Conservation (phyloP, 2,888 invertebrate species). For the Hemicrepidius hirtus region DNA sequence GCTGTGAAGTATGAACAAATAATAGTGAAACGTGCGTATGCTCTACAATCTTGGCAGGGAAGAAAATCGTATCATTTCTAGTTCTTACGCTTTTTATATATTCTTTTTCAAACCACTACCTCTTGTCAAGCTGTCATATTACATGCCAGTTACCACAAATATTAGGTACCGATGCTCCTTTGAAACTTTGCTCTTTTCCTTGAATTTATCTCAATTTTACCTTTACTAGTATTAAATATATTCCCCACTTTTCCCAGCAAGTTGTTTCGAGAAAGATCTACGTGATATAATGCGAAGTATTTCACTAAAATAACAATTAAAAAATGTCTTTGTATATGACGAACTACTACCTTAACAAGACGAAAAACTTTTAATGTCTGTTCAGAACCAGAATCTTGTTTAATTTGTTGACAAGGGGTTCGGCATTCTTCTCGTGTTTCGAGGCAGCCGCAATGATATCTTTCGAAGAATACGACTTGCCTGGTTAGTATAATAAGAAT, state of each 20-base stretch:
- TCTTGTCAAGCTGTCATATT: conserved; percentile 58
- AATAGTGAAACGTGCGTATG: conserved; percentile 34
- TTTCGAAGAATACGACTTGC: conserved; percentile 36
- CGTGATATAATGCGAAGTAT: conserved; percentile 40
- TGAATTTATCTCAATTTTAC: conserved; percentile 13
- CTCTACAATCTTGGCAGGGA: conserved; percentile 44
- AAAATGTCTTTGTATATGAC: conserved; percentile 35
- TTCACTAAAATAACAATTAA: conserved; percentile 38
- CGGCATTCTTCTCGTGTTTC: conserved; percentile 49
- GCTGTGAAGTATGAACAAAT: conserved; percentile 33
- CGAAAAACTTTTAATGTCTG: conserved; percentile 47
- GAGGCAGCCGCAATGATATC: conserved; percentile 35
- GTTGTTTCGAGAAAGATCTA: conserved; percentile 6
- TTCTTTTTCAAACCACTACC: conserved; percentile 53
- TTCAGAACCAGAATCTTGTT: conserved; percentile 49
- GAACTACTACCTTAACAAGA: conserved; percentile 47
- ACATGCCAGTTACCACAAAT: conserved; percentile 53
- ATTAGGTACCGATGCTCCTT: conserved; percentile 29
- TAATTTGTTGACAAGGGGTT: conserved; percentile 50
- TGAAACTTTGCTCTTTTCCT: conserved; percentile 20
- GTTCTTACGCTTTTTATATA: conserved; percentile 46
- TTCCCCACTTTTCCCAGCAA: background rate
- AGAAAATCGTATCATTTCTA: conserved; percentile 59
- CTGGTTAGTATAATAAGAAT: conserved; percentile 36
- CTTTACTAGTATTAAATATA: background rate